Base-by-base conservation (phyloP, 2,113 vertebrate species). In the Myrmophylax atrothorax region DNA sequence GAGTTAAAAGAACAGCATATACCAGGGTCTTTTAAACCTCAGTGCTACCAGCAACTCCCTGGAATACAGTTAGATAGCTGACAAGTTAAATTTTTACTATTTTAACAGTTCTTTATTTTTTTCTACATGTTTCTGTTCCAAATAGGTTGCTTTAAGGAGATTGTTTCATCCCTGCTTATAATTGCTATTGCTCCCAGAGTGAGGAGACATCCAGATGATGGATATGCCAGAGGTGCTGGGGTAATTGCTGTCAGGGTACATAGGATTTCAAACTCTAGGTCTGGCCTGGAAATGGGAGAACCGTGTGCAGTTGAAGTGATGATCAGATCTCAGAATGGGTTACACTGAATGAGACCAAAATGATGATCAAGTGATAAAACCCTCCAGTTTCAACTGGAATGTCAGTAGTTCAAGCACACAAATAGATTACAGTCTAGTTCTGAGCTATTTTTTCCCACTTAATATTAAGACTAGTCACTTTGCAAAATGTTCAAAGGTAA, bases 151-250 rank as follows among this genome's bases (percentile, higher is more conserved):
- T 96, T 87, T 91, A 91, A 94, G 75, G 84, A 77, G 59, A 55
- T 47, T 85, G 59, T 88, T 97, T 78, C 67, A 77, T 89, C 42
- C 96, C 63, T 88, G 67, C 20, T 53, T 89, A 6, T 91, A 93
- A 93, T 83, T 96, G 82, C 78, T 87, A 40, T 80, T 80, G 63
- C 82, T 95, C 24, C 81, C 75, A 91, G 84, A 69, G 7, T 53
- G 82, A 93, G 23, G 53, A 93, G 84, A 70, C 63, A 90, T 69
- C 74, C 46, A 68, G 81, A 46, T 92, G 93, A 94, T 95, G 84
- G 91, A 94, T 93, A 77, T 55, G 74, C 55, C 96, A 95, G 67
- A 94, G 70, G 84, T 91, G 26, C 47, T 77, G 33, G 62, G 35
- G 55, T 93, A 93, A 95, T 94, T 93, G 70, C 90, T 96, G 91